These are phyloP conservation scores for Mactra quadrangularis DNA, from an alignment of 1,140 invertebrate genomes.

Conservation along the genomic window DNA sequence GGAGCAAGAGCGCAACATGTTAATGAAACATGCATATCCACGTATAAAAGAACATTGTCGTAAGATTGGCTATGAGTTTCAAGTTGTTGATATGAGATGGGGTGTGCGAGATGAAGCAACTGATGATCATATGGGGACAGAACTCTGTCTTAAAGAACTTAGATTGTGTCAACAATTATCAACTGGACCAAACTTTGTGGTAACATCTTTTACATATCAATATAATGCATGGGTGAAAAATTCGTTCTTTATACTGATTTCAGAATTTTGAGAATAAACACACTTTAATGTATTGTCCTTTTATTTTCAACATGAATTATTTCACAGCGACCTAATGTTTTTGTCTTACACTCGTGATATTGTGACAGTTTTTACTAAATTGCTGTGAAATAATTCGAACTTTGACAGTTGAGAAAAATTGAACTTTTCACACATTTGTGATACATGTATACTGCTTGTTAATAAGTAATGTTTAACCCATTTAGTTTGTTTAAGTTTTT, in stretches of 20 bases:
- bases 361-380: too few relatives aligned
- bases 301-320: too few relatives aligned
- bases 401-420: too few relatives aligned
- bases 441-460: too few relatives aligned
- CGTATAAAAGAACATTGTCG: slow-evolving; percentile 96
- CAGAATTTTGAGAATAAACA: background rate
- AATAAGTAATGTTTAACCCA: too few relatives aligned
- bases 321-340: too few relatives aligned
- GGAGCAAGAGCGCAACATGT: slow-evolving; percentile 96
- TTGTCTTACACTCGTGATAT: too few relatives aligned
- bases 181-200: slow-evolving; percentile 98
- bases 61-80: slow-evolving; percentile 72
- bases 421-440: too few relatives aligned
- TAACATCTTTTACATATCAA: slow-evolving; percentile 49
- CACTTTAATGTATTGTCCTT: background rate
- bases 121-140: slow-evolving; percentile 99
- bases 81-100: slow-evolving; percentile 91
- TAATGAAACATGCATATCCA: slow-evolving; percentile 99
- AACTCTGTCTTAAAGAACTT: slow-evolving; percentile 98
- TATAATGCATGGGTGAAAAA: background rate
- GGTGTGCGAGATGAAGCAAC: slow-evolving; percentile 95
- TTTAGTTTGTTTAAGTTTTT: too few relatives aligned
- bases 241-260: too few relatives aligned
- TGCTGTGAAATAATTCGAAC: too few relatives aligned
- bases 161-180: slow-evolving; percentile 97